Evolutionary conservation across 1,140 invertebrate genomes (phyloP).

Genomic region (Calephelis nemesis): DNA sequence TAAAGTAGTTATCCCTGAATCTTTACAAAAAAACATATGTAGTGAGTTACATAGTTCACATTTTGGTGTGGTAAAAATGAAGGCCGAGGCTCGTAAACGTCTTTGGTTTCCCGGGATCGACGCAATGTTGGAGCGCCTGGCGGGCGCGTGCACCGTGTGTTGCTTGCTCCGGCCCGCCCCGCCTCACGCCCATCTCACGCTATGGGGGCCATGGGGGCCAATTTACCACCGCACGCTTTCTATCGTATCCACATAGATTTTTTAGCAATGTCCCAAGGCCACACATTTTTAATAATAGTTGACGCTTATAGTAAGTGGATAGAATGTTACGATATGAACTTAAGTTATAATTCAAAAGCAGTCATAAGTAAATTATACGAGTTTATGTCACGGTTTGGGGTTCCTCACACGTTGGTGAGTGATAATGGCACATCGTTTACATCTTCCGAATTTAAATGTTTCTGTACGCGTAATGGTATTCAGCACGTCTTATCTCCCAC

Average conservation of each 20-base stretch:
- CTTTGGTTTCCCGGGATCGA: slow-evolving; percentile 37
- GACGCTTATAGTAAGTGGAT: too few relatives aligned
- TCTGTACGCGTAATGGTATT: slow-evolving; percentile 32
- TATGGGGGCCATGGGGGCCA: too few relatives aligned
- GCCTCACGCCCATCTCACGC: slow-evolving; percentile 20
- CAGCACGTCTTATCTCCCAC: slow-evolving; percentile 31
- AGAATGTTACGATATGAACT: slow-evolving; percentile 19
- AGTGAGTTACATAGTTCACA: slow-evolving; percentile 35
- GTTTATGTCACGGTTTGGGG: slow-evolving; percentile 31
- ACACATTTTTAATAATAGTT: slow-evolving; percentile 27
- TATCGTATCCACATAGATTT: slow-evolving; percentile 35
- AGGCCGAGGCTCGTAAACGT: slow-evolving; percentile 30
- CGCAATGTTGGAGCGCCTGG: slow-evolving; percentile 19
- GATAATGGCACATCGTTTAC: slow-evolving; percentile 32
- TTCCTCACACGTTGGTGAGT: slow-evolving; percentile 31
- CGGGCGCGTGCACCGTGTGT: slow-evolving; percentile 22
- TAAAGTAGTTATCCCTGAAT: slow-evolving; percentile 30
- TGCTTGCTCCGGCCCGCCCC: slow-evolving; percentile 27
- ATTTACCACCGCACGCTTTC: slow-evolving; percentile 26
- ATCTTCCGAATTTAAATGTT: slow-evolving; percentile 27
- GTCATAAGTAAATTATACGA: slow-evolving; percentile 30
- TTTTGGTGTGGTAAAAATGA: slow-evolving; percentile 38
- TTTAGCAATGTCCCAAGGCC: slow-evolving; percentile 28
- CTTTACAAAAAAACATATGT: slow-evolving; percentile 24
- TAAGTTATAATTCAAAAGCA: not conserved